Evolutionary conservation across 2,888 invertebrate species (phyloP).

Genomic region (Caenorhabditis imperialis): DNA sequence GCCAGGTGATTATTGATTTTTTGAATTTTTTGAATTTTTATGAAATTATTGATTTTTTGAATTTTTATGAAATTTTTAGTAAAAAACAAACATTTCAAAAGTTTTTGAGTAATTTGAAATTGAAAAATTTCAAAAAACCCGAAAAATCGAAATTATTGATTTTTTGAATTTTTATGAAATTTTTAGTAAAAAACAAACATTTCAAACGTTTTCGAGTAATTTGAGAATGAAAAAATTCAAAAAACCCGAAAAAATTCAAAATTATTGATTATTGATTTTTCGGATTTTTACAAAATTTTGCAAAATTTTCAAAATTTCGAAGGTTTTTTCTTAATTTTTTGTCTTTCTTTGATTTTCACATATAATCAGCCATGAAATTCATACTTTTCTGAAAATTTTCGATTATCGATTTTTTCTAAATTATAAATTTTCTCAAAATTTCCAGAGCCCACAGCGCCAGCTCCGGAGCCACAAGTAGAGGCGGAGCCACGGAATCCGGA

Average conservation of each 20-base stretch:
- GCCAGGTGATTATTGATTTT: constrained; percentile 8
- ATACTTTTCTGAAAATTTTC: no score
- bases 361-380: no score
- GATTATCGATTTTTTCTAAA: not conserved
- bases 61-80: not conserved
- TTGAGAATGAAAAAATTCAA: not conserved
- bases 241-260: not conserved
- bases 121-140: no score
- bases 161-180: not conserved
- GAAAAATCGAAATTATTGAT: no score
- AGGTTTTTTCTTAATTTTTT: not conserved
- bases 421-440: not conserved
- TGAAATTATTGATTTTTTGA: no score
- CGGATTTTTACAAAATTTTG: not conserved
- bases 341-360: constrained; percentile 1
- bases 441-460: not conserved
- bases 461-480: constrained; percentile 2
- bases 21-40: not conserved
- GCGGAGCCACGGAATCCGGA: constrained; percentile 43
- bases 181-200: not conserved
- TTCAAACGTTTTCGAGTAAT: not conserved
- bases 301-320: not conserved
- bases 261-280: not conserved
- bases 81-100: not conserved
- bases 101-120: not conserved